phyloP scores from a whole-genome alignment of 2,797 vertebrate genomes.

The Loris lydekkerianus region DNA sequence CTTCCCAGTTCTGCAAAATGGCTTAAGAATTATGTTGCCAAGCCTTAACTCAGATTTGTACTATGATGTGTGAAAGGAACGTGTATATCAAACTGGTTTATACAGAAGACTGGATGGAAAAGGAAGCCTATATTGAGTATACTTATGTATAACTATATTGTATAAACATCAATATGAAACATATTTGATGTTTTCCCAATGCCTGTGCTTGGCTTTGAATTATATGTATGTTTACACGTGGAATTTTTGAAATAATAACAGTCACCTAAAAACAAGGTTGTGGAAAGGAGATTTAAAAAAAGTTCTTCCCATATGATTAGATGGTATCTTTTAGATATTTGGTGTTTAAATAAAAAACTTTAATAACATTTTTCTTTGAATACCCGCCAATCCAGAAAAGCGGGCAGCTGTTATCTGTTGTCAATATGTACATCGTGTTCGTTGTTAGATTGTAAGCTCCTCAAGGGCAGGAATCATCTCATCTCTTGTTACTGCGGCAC shows the following conservation, averaged over 20 bases:
- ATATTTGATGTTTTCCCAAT: not conserved
- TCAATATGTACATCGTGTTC: not conserved
- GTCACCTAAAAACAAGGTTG: slow-evolving; percentile 25
- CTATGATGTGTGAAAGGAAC: slow-evolving; percentile 41
- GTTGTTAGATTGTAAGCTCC: not conserved
- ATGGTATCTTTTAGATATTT: not conserved
- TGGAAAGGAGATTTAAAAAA: not conserved
- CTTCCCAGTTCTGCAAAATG: not conserved
- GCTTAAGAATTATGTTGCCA: not conserved
- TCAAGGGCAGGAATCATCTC: not conserved
- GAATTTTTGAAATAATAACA: slow-evolving; percentile 67
- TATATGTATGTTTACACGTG: slow-evolving; percentile 17
- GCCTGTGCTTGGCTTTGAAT: slow-evolving; percentile 66
- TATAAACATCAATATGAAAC: not conserved
- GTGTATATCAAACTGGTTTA: slow-evolving; percentile 33
- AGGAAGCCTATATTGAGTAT: not conserved
- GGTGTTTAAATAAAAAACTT: slow-evolving; percentile 8
- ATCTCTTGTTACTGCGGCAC: not conserved
- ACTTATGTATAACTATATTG: too few relatives aligned
- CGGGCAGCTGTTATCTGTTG: not conserved
- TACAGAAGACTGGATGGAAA: slow-evolving; percentile 6
- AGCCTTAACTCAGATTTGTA: slow-evolving; percentile 44
- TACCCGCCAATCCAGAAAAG: not conserved
- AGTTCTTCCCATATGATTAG: not conserved
- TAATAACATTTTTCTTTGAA: not conserved